Conservation (phyloP, 2,888 invertebrate genomes). For the Napeogenes sylphis region DNA sequence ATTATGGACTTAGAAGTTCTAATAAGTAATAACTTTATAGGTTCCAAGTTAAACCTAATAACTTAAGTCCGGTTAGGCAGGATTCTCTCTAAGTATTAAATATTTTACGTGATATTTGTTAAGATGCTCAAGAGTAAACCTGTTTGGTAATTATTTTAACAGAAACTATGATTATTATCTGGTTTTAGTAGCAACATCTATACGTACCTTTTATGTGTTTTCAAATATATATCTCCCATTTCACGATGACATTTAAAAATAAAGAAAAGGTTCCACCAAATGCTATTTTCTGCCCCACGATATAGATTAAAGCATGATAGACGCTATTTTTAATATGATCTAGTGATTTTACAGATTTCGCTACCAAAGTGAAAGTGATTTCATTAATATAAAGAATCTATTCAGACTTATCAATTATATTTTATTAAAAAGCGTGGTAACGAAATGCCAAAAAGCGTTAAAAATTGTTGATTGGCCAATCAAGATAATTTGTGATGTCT, state of each 20-base stretch:
- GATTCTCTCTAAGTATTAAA: slow-evolving; percentile 53
- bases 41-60: too few relatives aligned
- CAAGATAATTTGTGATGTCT: slow-evolving; percentile 11
- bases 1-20: too few relatives aligned
- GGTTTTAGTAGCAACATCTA: too few relatives aligned
- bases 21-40: too few relatives aligned
- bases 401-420: slow-evolving; percentile 3
- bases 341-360: slow-evolving; percentile 46
- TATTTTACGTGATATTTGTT: slow-evolving; percentile 49
- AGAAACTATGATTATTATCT: too few relatives aligned
- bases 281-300: not conserved
- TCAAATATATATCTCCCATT: too few relatives aligned
- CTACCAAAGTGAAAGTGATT: slow-evolving; percentile 52
- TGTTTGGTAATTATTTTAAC: too few relatives aligned
- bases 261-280: too few relatives aligned
- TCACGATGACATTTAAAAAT: too few relatives aligned
- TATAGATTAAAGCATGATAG: slow-evolving; percentile 38
- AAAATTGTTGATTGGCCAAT: slow-evolving; percentile 11
- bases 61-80: too few relatives aligned
- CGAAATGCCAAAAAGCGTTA: slow-evolving; percentile 10
- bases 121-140: slow-evolving; percentile 7
- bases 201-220: too few relatives aligned
- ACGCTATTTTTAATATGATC: slow-evolving; percentile 44
- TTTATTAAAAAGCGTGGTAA: slow-evolving; percentile 1
- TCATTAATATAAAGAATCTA: slow-evolving; percentile 17